Evolutionary conservation across 53 echinoderm and acorn worm genomes (phyloP).

Genomic region (Paelopatides confundens): DNA sequence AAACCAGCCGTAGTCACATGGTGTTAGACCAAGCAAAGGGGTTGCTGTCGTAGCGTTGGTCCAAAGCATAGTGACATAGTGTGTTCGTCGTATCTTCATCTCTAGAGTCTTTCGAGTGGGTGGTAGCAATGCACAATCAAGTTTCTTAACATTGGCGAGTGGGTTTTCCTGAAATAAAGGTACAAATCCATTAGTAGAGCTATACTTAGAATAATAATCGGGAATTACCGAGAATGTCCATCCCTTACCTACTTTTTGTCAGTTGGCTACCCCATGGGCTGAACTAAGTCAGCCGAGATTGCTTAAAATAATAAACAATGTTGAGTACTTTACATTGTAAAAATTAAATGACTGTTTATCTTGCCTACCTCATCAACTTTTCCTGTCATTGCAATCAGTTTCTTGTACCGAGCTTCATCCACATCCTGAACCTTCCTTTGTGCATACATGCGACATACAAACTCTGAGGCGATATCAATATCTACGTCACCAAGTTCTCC

Average conservation of each 20-base stretch:
- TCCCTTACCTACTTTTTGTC: no score
- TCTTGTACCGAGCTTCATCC: slow-evolving; percentile 67
- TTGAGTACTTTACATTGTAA: background rate
- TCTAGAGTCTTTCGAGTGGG: slow-evolving; percentile 30
- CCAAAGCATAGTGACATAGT: background rate
- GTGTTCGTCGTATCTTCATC: slow-evolving; percentile 14
- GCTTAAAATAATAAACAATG: background rate
- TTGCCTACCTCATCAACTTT: slow-evolving; percentile 55
- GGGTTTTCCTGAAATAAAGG: slow-evolving; percentile 62
- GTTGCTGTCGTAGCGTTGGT: background rate
- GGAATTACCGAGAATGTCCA: no score
- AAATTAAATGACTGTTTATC: background rate
- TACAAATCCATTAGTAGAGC: no score
- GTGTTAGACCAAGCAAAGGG: background rate
- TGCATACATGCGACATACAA: slow-evolving; percentile 66
- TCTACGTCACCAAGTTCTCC: background rate
- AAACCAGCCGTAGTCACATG: background rate
- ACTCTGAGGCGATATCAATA: slow-evolving; percentile 55
- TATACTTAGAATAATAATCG: no score
- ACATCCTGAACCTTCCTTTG: slow-evolving; percentile 52
- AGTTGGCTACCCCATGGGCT: no score
- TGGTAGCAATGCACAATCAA: slow-evolving; percentile 71
- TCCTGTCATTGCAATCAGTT: slow-evolving; percentile 68
- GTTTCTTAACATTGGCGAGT: slow-evolving; percentile 57
- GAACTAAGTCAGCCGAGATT: no score